Evolutionary conservation across 2,113 vertebrate species (phyloP), one percentile per base, ranked within the genome.

Genomic region (Dascyllus trimaculatus): DNA sequence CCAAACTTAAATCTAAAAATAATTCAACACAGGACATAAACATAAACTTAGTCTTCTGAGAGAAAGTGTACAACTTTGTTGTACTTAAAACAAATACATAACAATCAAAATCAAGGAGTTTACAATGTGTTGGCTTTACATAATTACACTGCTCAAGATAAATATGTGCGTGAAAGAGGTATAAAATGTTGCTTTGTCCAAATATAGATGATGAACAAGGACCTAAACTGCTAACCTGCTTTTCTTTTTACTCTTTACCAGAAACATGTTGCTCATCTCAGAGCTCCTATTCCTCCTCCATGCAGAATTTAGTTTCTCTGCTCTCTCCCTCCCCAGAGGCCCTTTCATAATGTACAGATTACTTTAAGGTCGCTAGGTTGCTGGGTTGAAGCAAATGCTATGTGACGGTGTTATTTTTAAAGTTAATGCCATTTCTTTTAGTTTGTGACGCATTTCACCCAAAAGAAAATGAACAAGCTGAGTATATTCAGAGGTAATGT

Each of bases 271-370:
- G 35, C 78, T 75, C 21, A 45, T 73, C 38, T 73, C 35, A 63
- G 60, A 75, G 64, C 64, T 78, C 21, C 43, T 53, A n/a, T 66
- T 54, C 63, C 46, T 26, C 10, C 66, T 67, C 53, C 60, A 85
- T 88, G 80, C 66, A 85, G 71, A 80, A 88, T 84, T 82, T 71
- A 83, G 80, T 78, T 84, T 51, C 59, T 67, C 48, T 80, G 71
- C 61, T 74, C 26, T 63, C 25, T 81, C 64, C 14, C 57, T 71
- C 77, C 80, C 69, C 63, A 75, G 65, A 78, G 66, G 71, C 51
- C 81, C 71, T 83, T 86, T 85, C 77, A 85, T 87, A 85, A 90
- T 86, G 85, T 87, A 79, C 76, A 77, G 63, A 91, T 91, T 84
- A 87, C 75, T 91, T 88, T 75, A 79, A 92, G 82, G 73, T 91